Base-by-base conservation (phyloP, 2,888 invertebrate genomes). In the Crematogaster levior region DNA sequence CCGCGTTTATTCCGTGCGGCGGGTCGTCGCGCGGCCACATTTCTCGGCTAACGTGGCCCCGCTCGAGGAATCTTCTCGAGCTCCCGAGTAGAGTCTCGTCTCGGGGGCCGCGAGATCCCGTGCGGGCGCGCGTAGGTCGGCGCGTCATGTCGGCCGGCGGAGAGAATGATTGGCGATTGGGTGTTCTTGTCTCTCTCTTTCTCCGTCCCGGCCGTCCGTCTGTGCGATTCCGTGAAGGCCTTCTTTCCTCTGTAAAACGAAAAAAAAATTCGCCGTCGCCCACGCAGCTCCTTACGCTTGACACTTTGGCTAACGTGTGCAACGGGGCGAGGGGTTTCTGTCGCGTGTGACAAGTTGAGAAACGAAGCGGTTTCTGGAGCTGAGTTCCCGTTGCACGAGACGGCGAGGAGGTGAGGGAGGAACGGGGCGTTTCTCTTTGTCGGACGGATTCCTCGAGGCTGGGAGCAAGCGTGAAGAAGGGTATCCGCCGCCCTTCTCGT, bases 81-180 rank as follows among this genome's bases (percentile, higher is more conserved):
- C 0, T 7, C 40, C 27, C 40, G 40, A 9, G 40, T 15, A 7
- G 18, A 9, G 21, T 21, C 60, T 37, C 60, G 34, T 60, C 37
- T 37, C 85, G 86, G 63, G 37, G 40, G 65, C 65, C 24, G 66
- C 30, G 30, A 83, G 84, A 81, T 85, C 21, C 30, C 75, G 84
- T 74, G 87, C 80, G 85, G 21, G 85, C 83, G 85, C 84, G 85
- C 88, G 86, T 79, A 81, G 84, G 86, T 82, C 85, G 90, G 21
- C 91, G 92, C 92, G 92, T 92, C 92, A 92, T 92, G 92, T 92
- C 91, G 89, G 90, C 40, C 15, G 7, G 24, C 24, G 34, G 15
- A 1, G 24, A 30, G 6, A 4, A 34, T 12, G n/a, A 1, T 21
- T 21, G 37, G 61, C 61, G 27, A 18, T 10, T n/a, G n/a, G 60